Conservation (phyloP, 2,113 vertebrate genomes). For the Tenrec ecaudatus region DNA sequence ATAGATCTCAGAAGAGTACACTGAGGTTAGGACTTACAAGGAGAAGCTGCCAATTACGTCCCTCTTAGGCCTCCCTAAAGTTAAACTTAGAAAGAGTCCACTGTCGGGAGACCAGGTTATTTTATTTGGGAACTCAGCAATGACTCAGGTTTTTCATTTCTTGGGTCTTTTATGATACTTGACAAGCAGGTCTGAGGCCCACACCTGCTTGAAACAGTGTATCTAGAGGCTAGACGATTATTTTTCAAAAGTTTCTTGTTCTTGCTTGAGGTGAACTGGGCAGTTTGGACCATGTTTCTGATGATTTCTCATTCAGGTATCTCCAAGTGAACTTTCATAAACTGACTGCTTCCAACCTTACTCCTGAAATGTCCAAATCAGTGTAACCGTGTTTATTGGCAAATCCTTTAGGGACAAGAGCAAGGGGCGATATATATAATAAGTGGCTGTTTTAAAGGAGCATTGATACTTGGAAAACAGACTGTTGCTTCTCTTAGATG, state of each 20-base stretch:
- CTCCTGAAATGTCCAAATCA: conserved; percentile 63
- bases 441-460: conserved; percentile 60
- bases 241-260: conserved; percentile 85
- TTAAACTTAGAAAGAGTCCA: conserved; percentile 84
- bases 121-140: conserved; percentile 88
- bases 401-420: not conserved
- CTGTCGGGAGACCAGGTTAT: conserved; percentile 86
- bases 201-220: conserved; percentile 87
- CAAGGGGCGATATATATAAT: conserved; percentile 2
- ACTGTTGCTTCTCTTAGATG: conserved; percentile 50
- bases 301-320: conserved; percentile 75
- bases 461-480: not conserved
- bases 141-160: conserved; percentile 88
- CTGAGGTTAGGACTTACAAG: conserved; percentile 84
- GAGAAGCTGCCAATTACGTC: conserved; percentile 69
- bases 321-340: conserved; percentile 57
- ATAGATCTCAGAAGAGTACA: conserved; percentile 75
- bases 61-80: conserved; percentile 73
- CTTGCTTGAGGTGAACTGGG: conserved; percentile 73
- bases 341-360: not conserved
- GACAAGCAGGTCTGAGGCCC: conserved; percentile 86
- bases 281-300: conserved; percentile 78
- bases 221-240: conserved; percentile 78
- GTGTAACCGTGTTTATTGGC: conserved; percentile 47
- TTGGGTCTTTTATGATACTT: conserved; percentile 83